Percentiles rank a stretch among this genome's conserved stretches.
Evolutionary conservation across 1,140 invertebrate genomes (phyloP).

Genomic region (Drosophila sechellia): DNA sequence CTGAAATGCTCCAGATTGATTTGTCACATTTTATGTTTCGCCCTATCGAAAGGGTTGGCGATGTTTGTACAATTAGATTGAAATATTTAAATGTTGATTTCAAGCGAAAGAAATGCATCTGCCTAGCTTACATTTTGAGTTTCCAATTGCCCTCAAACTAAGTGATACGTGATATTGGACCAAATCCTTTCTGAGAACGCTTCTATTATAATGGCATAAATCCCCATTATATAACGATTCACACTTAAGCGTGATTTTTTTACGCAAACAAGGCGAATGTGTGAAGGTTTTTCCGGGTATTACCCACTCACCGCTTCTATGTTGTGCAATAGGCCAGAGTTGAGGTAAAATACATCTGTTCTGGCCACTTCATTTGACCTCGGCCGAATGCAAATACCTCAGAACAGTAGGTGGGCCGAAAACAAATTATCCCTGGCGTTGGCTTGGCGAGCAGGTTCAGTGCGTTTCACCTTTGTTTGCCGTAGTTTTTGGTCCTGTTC

Average conservation of each 20-base stretch:
- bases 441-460: constrained; percentile 57
- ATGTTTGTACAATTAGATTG: constrained; percentile 47
- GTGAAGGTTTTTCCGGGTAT: constrained; percentile 23
- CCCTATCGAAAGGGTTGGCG: constrained; percentile 27
- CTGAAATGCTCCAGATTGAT: constrained; percentile 13
- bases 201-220: constrained; percentile 58
- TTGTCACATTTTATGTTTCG: constrained; percentile 32
- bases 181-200: constrained; percentile 60
- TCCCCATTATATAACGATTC: constrained; percentile 49
- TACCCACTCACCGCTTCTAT: constrained; percentile 12
- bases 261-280: constrained; percentile 23
- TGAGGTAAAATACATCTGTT: constrained; percentile 59
- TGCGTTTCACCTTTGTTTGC: constrained; percentile 55
- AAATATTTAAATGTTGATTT: constrained; percentile 17
- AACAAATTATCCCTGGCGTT: constrained; percentile 13
- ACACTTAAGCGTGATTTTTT: constrained; percentile 65
- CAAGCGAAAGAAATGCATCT: constrained; percentile 35
- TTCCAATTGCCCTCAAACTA: constrained; percentile 11
- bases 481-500: constrained; percentile 2
- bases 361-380: constrained; percentile 47
- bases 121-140: constrained; percentile 28
- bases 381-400: constrained; percentile 61
- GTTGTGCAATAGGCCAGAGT: constrained; percentile 52
- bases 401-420: constrained; percentile 10
- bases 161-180: constrained; percentile 33